Evolutionary conservation across 1,140 invertebrate genomes (phyloP), one percentile per base, ranked within the genome.

Genomic region (Drosophila chauvacae): DNA sequence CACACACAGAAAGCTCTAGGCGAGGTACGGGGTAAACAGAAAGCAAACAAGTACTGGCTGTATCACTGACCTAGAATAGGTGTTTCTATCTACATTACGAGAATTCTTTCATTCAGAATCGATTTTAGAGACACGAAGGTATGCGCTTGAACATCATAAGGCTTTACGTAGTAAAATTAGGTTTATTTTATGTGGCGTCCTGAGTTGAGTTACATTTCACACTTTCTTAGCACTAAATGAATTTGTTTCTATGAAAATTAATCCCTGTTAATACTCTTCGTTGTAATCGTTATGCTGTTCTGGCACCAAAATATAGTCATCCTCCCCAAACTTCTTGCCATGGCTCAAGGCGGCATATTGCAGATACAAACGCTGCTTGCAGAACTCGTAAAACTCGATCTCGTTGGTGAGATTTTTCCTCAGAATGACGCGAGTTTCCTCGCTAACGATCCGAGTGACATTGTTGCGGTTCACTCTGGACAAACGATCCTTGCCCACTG

Each of bases 371-470:
- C 91, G 90, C 41, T 92, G 91, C 20, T 92, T 92, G 45, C 91
- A 92, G 59, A 92, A 92, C 45, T 92, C 91, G 50, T 92, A 92
- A 57, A 92, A 92, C 45, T 92, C 91, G 30, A 92, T 91, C 63
- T 92, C 91, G 39, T 83, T 82, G 18, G 91, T 91, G 0, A 92
- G 71, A 71, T 92, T 92, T 50, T 81, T 90, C 26, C 86, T 50
- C 4, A 92, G 64, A 2, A 92, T 66, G 10, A 78, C 62, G 10
- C 83, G 83, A 6, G 90, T 91, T 57, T 91, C 86, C 2, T 91
- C 83, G 50, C 91, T 92, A 3, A 91, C 90, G 16, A 75, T 53
- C 18, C 83, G 73, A 30, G 78, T 92, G 7, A 84, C 78, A 37
- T 88, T 84, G 39, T 92, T 92, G 35, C 76, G 90, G 81, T 92